Percentiles rank a stretch among this genome's conserved stretches.
These are phyloP conservation scores for Neoascia interrupta DNA, from an alignment of 2,888 invertebrate genomes.

Conservation along the genomic window DNA sequence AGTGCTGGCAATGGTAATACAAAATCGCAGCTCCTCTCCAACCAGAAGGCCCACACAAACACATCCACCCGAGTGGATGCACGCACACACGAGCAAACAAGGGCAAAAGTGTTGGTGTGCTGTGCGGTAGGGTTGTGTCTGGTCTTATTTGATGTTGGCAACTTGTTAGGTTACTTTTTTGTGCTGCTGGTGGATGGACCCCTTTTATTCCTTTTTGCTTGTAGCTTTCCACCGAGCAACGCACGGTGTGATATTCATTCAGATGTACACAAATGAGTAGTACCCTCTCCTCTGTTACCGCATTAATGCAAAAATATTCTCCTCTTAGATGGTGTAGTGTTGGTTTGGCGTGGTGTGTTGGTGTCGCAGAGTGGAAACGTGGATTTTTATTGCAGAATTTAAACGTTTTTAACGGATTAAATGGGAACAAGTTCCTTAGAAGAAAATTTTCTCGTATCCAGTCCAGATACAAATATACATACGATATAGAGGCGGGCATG, in stretches of 20 bases:
- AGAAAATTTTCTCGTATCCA: constrained; percentile 14
- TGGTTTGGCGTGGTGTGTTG: background rate
- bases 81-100: background rate
- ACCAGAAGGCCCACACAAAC: constrained; percentile 7
- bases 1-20: too few relatives aligned
- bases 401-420: constrained; percentile 56
- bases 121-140: constrained; percentile 55
- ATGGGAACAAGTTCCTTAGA: constrained; percentile 60
- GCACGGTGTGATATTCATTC: constrained; percentile 44
- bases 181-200: constrained; percentile 60
- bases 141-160: constrained; percentile 51
- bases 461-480: background rate
- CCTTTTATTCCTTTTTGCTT: constrained; percentile 66
- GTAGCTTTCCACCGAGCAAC: background rate
- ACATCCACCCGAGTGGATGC: background rate
- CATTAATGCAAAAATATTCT: constrained; percentile 44
- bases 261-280: constrained; percentile 38
- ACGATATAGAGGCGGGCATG: too few relatives aligned
- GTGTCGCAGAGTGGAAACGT: constrained; percentile 15
- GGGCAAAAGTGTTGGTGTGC: background rate
- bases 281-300: constrained; percentile 34
- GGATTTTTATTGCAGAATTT: constrained; percentile 55
- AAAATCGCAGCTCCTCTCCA: constrained; percentile 10
- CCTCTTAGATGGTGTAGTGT: background rate
- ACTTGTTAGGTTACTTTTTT: constrained; percentile 65